These are phyloP conservation scores for Tiliacea aurago DNA, from an alignment of 2,888 invertebrate genomes.

Conservation along the genomic window DNA sequence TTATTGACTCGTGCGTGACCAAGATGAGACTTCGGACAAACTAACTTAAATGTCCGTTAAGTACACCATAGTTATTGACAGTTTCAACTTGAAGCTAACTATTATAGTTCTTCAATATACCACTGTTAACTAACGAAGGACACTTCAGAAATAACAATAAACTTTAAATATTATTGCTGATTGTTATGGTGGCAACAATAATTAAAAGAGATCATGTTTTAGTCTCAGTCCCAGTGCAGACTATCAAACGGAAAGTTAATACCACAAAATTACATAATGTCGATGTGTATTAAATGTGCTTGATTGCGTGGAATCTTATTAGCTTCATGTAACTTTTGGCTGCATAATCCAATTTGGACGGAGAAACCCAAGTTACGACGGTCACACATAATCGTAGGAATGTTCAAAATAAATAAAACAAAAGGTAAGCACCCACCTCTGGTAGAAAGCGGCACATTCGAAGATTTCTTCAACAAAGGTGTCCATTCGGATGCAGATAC, in stretches of 20 bases:
- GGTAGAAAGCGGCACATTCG: constrained; percentile 65
- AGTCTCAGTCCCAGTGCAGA: neutral
- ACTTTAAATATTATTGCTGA: neutral
- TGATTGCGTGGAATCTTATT: constrained; percentile 20
- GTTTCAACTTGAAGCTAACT: neutral
- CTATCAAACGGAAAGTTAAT: constrained; percentile 16
- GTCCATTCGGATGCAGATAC: constrained; percentile 78
- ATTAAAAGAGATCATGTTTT: neutral
- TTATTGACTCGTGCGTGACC: constrained; percentile 30
- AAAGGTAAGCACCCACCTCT: constrained; percentile 59
- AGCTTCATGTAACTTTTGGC: constrained; percentile 18
- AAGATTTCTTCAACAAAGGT: constrained; percentile 74
- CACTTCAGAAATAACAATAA: neutral
- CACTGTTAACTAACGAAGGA: neutral
- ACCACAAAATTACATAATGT: constrained; percentile 19
- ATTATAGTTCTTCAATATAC: constrained; percentile 5
- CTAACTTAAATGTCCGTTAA: neutral
- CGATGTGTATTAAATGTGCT: constrained; percentile 19
- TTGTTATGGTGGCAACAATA: neutral
- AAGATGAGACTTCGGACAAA: neutral
- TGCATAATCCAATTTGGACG: constrained; percentile 51
- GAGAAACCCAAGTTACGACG: constrained; percentile 29
- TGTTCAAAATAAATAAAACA: constrained; percentile 63
- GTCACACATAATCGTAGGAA: constrained; percentile 55
- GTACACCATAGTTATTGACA: constrained; percentile 3